Percentiles rank a stretch among this genome's conserved stretches.
phyloP scores from a whole-genome alignment of 1,140 invertebrate genomes.

The Dryas iulia region DNA sequence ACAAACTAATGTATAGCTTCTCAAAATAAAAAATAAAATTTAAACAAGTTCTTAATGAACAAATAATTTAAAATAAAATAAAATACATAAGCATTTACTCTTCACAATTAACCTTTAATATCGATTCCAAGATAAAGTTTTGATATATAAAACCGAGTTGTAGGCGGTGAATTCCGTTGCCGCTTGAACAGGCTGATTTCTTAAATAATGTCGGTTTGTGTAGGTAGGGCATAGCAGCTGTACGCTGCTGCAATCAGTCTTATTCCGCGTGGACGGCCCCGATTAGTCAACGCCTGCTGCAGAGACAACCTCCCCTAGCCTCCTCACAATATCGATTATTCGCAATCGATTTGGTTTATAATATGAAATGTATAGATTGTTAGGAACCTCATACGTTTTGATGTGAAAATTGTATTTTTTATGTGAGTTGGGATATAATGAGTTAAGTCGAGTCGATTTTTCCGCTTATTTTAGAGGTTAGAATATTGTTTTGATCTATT shows the following conservation, averaged over 20 bases:
- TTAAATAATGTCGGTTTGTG: conserved; percentile 77
- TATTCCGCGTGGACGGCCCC: conserved; percentile 76
- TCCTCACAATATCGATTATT: conserved; percentile 68
- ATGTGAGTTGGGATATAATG: not conserved
- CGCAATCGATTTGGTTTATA: conserved; percentile 65
- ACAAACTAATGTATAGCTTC: too few species aligned
- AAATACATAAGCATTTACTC: too few species aligned
- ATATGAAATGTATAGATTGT: conserved; percentile 16
- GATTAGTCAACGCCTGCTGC: conserved; percentile 77
- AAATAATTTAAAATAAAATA: not conserved
- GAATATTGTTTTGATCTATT: too few species aligned
- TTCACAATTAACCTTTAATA: conserved; percentile 13
- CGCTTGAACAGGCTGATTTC: conserved; percentile 72
- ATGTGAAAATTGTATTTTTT: too few species aligned
- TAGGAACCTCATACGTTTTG: not conserved
- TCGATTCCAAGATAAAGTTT: conserved; percentile 15
- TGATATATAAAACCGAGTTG: conserved; percentile 19
- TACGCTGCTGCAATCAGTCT: conserved; percentile 73
- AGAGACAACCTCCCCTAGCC: conserved; percentile 69
- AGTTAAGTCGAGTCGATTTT: too few species aligned
- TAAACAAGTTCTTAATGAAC: not conserved
- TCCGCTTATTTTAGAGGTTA: too few species aligned
- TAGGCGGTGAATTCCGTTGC: conserved; percentile 68
- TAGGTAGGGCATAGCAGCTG: conserved; percentile 67
- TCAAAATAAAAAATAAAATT: too few species aligned